A percentile compares a stretch with the other conserved stretches of the same genome.
These are phyloP conservation scores for Ceuthmochares aereus DNA, from an alignment of 2,113 vertebrate genomes.

Conservation along the genomic window DNA sequence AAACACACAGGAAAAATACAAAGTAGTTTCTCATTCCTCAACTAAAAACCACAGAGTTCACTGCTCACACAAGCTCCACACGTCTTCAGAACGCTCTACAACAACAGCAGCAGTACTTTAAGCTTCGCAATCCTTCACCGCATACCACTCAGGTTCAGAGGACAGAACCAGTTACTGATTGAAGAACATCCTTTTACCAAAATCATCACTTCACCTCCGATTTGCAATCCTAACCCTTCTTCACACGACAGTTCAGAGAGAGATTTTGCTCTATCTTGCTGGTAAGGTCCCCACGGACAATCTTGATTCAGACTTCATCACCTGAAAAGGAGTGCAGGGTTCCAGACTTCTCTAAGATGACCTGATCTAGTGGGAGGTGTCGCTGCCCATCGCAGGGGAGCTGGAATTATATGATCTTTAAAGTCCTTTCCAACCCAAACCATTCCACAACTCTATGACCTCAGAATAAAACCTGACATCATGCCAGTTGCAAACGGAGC, in stretches of 20 bases:
- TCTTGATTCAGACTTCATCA: background rate
- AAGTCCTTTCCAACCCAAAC: too few relatives aligned
- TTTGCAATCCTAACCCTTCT: background rate
- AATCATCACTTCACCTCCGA: background rate
- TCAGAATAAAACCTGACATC: background rate
- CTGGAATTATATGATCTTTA: too few relatives aligned
- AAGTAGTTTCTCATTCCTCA: background rate
- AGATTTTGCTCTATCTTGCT: background rate
- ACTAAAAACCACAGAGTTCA: background rate
- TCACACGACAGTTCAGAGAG: background rate
- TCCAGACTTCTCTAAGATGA: background rate
- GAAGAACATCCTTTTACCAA: background rate
- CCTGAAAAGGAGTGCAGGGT: background rate
- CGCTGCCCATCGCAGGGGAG: too few relatives aligned
- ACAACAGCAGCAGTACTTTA: background rate
- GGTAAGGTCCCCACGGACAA: background rate
- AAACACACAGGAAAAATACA: background rate
- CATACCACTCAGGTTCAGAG: background rate
- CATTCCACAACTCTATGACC: background rate
- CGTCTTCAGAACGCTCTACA: background rate
- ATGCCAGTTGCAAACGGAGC: background rate
- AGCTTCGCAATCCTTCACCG: background rate
- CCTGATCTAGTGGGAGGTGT: background rate
- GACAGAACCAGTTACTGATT: background rate
- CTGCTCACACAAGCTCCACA: background rate